These are phyloP conservation scores for Microctonus aethiopoides DNA, from an alignment of 2,888 invertebrate genomes.

Conservation along the genomic window DNA sequence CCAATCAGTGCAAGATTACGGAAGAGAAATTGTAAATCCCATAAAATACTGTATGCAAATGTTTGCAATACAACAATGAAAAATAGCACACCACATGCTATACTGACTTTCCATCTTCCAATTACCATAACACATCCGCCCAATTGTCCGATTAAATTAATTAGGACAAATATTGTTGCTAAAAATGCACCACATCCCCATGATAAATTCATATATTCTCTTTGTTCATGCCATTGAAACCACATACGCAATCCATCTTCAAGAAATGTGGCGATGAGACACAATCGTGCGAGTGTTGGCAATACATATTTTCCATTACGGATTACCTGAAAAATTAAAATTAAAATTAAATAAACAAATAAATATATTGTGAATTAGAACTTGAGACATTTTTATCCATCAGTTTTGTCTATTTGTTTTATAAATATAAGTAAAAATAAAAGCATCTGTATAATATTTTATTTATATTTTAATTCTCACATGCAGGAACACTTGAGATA, in stretches of 20 bases:
- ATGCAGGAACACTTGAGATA: not conserved
- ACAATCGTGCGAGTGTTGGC: conserved; percentile 95
- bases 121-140: conserved; percentile 98
- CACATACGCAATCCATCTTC: conserved; percentile 99
- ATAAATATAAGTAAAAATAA: not conserved
- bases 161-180: conserved; percentile 93
- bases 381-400: not conserved
- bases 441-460: not conserved
- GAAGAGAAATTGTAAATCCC: conserved; percentile 97
- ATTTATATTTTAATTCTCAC: not conserved
- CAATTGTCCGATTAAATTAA: conserved; percentile 95
- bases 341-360: not conserved
- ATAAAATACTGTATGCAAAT: conserved; percentile 95
- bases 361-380: not conserved
- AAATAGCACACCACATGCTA: conserved; percentile 92
- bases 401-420: not conserved
- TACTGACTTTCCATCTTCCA: conserved; percentile 88
- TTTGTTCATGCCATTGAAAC: conserved; percentile 97
- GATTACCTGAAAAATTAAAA: conserved; percentile 76
- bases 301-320: conserved; percentile 91
- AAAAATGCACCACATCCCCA: conserved; percentile 97
- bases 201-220: conserved; percentile 97
- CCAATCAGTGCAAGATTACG: conserved; percentile 97
- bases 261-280: conserved; percentile 97
- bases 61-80: conserved; percentile 97